Base-by-base conservation (phyloP, 2,797 vertebrate species). In the Todus mexicanus region DNA sequence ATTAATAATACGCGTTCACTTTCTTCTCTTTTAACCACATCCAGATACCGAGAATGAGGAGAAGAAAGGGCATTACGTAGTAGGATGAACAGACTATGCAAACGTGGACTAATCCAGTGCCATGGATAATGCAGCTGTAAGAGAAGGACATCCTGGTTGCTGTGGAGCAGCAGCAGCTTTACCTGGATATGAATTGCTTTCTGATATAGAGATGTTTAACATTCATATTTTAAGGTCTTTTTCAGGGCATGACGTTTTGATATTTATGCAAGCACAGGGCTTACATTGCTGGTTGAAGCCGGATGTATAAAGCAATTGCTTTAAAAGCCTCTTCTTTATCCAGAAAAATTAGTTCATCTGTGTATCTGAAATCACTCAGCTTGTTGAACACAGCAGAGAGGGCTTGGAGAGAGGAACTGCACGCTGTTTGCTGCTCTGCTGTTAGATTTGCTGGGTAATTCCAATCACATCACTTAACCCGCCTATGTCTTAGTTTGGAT, bases 121-220 rank as follows among this genome's bases (percentile, higher is more conserved):
- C 84, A 54, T 43, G 25, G 23, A 48, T 48, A 26, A 48, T 12
- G 73, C 93, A 76, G 97, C 91, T 69, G 54, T 95, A 43, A 96
- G 91, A 81, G 96, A 97, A 93, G 90, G 95, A 53, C 45, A 76
- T 31, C 84, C 95, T 40, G 87, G 84, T 60, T 43, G 20, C 87
- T 95, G 96, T 95, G 96, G 96, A 82, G 95, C 95, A 59, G 90
- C 93, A 78, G 94, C 96, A 63, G 94, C 94, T 83, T 91, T 96
- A 50, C 86, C 38, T 81, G 94, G 94, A 93, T 97, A 96, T 21
- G 50, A 68, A 75, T 25, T 70, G 27, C 26, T 72, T 68, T 70
- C 61, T 83, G 35, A 50, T 69, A 59, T 3, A 40, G 6, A 19
- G 68, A 40, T 12, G 8, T 45, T 68, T 80, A 29, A 53, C 3